Evolutionary conservation across 2,888 invertebrate genomes (phyloP).

Genomic region (Pediacus dermestoides): DNA sequence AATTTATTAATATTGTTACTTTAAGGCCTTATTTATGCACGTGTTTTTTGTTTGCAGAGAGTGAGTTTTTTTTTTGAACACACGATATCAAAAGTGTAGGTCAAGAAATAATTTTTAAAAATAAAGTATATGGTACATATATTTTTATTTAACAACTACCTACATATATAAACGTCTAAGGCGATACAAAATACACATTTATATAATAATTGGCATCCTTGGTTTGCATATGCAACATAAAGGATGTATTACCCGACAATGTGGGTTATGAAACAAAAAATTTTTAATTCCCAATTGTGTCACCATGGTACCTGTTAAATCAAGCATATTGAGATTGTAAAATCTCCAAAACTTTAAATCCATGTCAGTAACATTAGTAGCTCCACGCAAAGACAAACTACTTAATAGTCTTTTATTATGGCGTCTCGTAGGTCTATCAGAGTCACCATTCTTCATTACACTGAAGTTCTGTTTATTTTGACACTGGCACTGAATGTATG

Average conservation of each 20-base stretch:
- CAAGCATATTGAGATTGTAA: conserved; percentile 50
- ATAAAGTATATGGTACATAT: too few relatives aligned
- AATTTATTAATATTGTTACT: too few relatives aligned
- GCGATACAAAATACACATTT: too few relatives aligned
- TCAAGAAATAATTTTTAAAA: too few relatives aligned
- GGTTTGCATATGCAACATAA: conserved; percentile 40
- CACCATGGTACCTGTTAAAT: conserved; percentile 66
- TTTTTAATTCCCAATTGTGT: conserved; percentile 57
- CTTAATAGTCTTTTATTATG: conserved; percentile 17
- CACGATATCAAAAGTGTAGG: too few relatives aligned
- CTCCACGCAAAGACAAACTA: conserved; percentile 41
- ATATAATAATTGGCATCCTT: conserved; percentile 19
- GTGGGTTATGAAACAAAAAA: conserved; percentile 59
- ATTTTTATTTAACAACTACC: too few relatives aligned
- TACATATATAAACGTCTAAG: too few relatives aligned
- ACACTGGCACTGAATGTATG: conserved; percentile 41
- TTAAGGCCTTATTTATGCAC: too few relatives aligned
- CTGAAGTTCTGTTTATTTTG: conserved; percentile 5
- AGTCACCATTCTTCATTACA: too few relatives aligned
- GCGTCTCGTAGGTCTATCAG: too few relatives aligned
- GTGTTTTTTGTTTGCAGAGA: too few relatives aligned
- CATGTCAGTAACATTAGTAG: conserved; percentile 34
- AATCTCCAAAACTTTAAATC: conserved; percentile 32
- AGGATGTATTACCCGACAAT: conserved; percentile 54
- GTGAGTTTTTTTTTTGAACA: too few relatives aligned